Evolutionary conservation across 53 echinoderm and acorn worm genomes (phyloP).

Genomic region (Holothuria scabra): DNA sequence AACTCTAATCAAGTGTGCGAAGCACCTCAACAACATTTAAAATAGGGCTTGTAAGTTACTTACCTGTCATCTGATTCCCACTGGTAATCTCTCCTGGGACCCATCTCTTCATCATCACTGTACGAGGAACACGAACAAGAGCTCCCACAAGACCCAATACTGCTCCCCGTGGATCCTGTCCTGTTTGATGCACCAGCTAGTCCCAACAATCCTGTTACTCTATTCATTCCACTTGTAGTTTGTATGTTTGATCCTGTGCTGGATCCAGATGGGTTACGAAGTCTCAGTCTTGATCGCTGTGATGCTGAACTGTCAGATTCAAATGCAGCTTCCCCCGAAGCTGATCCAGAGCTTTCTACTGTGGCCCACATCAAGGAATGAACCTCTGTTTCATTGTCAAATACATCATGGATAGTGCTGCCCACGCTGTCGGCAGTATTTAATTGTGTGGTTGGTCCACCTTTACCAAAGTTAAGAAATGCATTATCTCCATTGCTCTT

Average conservation of each 20-base stretch:
- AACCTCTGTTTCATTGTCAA: conserved; percentile 33
- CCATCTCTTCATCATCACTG: conserved; percentile 62
- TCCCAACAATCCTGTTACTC: conserved; percentile 82
- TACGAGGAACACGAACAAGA: conserved; percentile 77
- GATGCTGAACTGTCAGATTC: conserved; percentile 27
- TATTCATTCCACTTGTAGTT: conserved; percentile 74
- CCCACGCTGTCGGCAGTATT: conserved; percentile 66
- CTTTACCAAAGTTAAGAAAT: conserved; percentile 83
- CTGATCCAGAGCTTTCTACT: conserved; percentile 25
- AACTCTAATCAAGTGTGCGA: too few species aligned
- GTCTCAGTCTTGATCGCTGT: conserved; percentile 27
- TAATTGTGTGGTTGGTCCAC: conserved; percentile 82
- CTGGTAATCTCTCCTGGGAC: conserved; percentile 75
- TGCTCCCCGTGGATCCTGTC: conserved; percentile 55
- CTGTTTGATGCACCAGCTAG: conserved; percentile 50
- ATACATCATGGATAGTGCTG: conserved; percentile 53
- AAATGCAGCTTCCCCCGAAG: neutral
- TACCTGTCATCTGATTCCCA: conserved; percentile 99
- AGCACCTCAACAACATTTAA: too few species aligned
- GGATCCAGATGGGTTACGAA: conserved; percentile 32
- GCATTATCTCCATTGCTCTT: conserved; percentile 12
- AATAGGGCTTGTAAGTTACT: too few species aligned
- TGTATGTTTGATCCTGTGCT: conserved; percentile 50
- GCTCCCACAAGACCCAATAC: conserved; percentile 56
- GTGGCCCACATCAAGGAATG: conserved; percentile 48